Percentiles rank a stretch among this genome's conserved stretches.
Conservation (phyloP, 2,113 vertebrate genomes). For the Glareola pratincola region DNA sequence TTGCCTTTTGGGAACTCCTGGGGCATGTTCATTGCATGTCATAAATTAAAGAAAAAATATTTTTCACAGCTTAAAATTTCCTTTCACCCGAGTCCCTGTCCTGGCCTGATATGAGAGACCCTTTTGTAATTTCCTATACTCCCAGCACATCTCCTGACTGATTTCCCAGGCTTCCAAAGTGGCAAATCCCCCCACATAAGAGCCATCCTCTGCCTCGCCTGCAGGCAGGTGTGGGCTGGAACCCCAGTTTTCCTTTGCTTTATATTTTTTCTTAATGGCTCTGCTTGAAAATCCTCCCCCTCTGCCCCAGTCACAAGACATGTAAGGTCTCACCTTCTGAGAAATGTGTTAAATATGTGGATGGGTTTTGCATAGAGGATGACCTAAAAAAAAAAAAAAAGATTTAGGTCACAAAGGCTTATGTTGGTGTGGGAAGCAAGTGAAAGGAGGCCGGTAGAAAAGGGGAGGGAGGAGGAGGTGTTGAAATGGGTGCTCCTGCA, state of each 20-base stretch:
- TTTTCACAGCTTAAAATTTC: neutral
- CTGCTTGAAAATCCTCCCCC: neutral
- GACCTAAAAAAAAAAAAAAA: neutral
- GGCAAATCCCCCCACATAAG: neutral
- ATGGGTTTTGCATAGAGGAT: neutral
- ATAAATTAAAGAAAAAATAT: neutral
- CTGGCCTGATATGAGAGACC: neutral
- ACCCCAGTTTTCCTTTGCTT: neutral
- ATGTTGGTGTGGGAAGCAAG: neutral
- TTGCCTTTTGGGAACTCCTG: neutral
- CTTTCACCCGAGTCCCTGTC: neutral
- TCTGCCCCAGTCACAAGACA: neutral
- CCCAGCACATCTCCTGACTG: neutral
- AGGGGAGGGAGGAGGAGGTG: neutral
- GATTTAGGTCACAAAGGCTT: neutral
- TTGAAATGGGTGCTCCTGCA: neutral
- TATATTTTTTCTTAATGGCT: neutral
- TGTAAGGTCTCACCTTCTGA: neutral
- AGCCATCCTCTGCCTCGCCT: neutral
- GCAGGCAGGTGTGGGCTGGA: neutral
- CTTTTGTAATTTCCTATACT: neutral
- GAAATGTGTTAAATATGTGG: neutral
- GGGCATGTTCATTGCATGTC: neutral
- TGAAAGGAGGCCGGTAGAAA: neutral
- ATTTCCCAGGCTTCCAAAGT: neutral